Evolutionary conservation across 2,888 invertebrate species (phyloP).

Genomic region (Coremacera marginata): DNA sequence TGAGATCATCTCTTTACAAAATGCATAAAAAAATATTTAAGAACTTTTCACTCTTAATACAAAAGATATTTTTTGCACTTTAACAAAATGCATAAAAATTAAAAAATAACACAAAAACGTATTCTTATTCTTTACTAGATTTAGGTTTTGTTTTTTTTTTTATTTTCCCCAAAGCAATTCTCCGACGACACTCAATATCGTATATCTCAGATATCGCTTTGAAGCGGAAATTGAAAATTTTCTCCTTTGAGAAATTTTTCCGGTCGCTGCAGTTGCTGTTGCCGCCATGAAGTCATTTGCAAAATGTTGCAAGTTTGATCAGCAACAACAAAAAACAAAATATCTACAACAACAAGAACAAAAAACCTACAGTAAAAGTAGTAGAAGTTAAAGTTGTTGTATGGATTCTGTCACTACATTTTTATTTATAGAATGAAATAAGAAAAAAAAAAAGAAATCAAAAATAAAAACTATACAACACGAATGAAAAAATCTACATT

Average conservation of each 20-base stretch:
- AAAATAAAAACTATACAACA: background rate
- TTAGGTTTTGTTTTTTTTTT: background rate
- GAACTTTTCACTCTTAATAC: too few species aligned
- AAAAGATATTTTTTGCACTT: too few species aligned
- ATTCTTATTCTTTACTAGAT: background rate
- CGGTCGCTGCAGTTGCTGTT: conserved; percentile 43
- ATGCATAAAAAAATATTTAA: background rate
- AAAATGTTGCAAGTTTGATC: conserved; percentile 24
- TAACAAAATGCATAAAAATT: too few species aligned
- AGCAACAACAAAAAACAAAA: background rate
- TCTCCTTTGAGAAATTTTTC: conserved; percentile 54
- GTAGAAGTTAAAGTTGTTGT: conserved; percentile 6
- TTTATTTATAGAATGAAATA: conserved; percentile 4
- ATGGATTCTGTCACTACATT: conserved; percentile 13
- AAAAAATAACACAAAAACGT: too few species aligned
- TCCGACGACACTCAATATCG: conserved; percentile 43
- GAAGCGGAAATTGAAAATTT: conserved; percentile 58
- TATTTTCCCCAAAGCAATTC: conserved; percentile 13
- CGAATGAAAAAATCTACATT: background rate
- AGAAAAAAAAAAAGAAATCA: background rate
- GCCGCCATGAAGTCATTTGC: conserved; percentile 25
- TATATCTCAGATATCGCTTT: conserved; percentile 50
- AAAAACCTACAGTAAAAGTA: background rate
- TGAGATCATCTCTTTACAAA: background rate
- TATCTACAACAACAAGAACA: background rate